Percentiles rank a stretch among this genome's conserved stretches.
Conservation (phyloP, 2,113 vertebrate genomes). For the Xyrauchen texanus region DNA sequence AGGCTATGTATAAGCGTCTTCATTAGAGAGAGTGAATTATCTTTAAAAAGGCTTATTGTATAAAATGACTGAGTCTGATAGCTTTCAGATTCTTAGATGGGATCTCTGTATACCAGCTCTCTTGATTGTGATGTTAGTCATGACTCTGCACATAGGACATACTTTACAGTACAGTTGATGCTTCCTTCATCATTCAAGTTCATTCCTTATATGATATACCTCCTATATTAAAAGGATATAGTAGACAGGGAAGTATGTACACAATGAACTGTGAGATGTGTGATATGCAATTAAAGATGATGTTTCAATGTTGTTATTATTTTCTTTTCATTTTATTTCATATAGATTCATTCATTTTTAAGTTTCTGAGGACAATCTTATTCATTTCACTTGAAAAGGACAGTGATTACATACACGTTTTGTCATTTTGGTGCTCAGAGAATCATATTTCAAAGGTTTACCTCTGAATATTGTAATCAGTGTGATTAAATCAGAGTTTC, state of each 20-base stretch:
- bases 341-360: neutral
- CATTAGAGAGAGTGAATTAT: slow-evolving; percentile 57
- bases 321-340: neutral
- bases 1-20: slow-evolving; percentile 45
- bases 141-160: no score
- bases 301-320: no score
- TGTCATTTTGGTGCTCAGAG: neutral
- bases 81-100: slow-evolving; percentile 45
- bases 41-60: slow-evolving; percentile 48
- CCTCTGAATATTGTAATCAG: neutral
- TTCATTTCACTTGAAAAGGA: slow-evolving; percentile 12
- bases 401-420: slow-evolving; percentile 8
- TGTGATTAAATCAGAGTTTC: neutral
- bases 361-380: neutral
- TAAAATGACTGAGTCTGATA: slow-evolving; percentile 54
- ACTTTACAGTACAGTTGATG: no score
- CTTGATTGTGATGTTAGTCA: neutral
- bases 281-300: no score
- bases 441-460: neutral
- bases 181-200: neutral
- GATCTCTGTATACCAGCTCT: neutral
- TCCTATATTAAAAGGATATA: no score
- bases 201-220: neutral
- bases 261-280: no score
- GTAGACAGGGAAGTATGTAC: no score